Evolutionary conservation across 2,113 vertebrate genomes (phyloP), one percentile per base, ranked within the genome.

Genomic region (Myiozetetes cayanensis): DNA sequence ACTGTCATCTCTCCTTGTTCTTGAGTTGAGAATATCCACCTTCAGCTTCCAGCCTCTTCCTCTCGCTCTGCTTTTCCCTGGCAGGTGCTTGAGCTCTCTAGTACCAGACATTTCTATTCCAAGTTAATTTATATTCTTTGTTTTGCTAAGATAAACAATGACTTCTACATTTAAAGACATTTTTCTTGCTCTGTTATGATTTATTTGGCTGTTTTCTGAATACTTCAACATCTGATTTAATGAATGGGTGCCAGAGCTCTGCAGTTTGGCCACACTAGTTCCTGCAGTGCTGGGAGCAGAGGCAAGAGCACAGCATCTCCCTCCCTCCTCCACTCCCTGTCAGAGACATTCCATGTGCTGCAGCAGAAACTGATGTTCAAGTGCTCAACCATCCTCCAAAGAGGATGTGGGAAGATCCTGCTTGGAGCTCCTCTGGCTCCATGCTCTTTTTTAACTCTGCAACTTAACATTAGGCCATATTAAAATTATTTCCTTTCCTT

Each of bases 361-460:
- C 49, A 66, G 59, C 14, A 67, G 44, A 63, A 77, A 5, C 16
- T 50, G n/a, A 12, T 7, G 10, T 25, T 46, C 21, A 67, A 18
- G 16, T 43, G n/a, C 16, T 50, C 0, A 0, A 10, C 58, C 41
- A 27, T 30, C 31, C n/a, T 49, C 56, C 2, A 0, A 44, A 65
- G 37, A 47, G 10, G 28, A 9, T 24, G 18, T 16, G 71, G 44
- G 46, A n/a, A 71, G 41, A 30, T 37, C 46, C 61, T 56, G 17
- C 56, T 47, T 47, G 50, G 30, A 74, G 5, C 12, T 87, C 22
- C 13, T 37, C 20, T 67, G 20, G 12, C 12, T 62, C 23, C 23
- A 8, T 33, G 9, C 15, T 83, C 18, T 11, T 61, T 66, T 53
- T 24, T 74, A 4, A 49, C 35, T 20, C 23, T 28, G 13, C 5